Evolutionary conservation across 2,797 vertebrate genomes (phyloP), one percentile per base, ranked within the genome.

Genomic region (Salmo trutta): DNA sequence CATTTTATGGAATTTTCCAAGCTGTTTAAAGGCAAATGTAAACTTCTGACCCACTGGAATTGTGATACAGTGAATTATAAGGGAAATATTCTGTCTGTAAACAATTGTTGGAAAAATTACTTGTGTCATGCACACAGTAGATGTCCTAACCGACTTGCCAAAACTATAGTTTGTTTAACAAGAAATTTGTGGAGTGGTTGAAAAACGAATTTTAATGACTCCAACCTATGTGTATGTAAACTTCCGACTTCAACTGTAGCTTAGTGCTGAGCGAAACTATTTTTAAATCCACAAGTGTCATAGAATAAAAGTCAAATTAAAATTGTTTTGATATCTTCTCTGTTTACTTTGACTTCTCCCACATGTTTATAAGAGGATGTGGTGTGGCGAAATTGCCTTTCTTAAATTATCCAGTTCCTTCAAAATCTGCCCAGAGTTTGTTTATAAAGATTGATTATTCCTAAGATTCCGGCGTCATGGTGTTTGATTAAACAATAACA

Each of bases 371-470:
- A 15, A 36, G 69, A 80, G 79, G 79, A 86, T 81, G 79, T 84
- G 87, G 84, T 76, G 82, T 6, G 21, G 69, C 68, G 80, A 84
- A 79, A 75, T 74, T 68, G 68, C 84, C 85, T 74, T 85, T 67
- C 71, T 54, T 24, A 29, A 85, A 86, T 81, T 73, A 64, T 21
- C 27, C 12, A 64, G 75, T 77, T 83, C 72, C 78, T 73, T 79
- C 47, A 10, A 51, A 81, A 75, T 82, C 85, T 81, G 78, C 81
- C 77, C 7, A 2, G 83, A 71, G 66, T 74, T 79, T 83, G 77
- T 88, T 86, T 85, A 84, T 81, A 75, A 79, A 88, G 86, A 90
- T 77, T 83, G 81, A 90, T 90, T 84, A 80, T 81, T 77, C n/a
- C 16, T 31, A 51, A 71, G 47, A 24, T 15, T 47, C 70, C 27